phyloP scores from a whole-genome alignment of 2,113 vertebrate species.

The Agapornis roseicollis region DNA sequence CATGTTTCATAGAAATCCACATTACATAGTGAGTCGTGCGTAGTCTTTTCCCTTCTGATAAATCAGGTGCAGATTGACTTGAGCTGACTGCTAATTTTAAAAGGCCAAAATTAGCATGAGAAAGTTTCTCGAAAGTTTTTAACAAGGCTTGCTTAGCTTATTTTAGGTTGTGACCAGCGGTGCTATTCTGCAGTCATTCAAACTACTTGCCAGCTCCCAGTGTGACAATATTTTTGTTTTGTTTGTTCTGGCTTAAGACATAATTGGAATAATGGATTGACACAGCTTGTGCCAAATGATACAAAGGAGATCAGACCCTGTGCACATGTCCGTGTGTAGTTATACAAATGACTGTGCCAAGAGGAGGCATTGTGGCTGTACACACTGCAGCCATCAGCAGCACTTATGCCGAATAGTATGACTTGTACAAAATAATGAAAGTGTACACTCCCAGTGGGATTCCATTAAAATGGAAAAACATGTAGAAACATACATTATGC shows the following conservation, averaged over 20 bases:
- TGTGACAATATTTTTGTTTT: conserved; percentile 10
- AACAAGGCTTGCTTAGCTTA: not conserved
- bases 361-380: not conserved
- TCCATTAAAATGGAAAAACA: not conserved
- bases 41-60: not conserved
- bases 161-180: not conserved
- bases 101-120: not conserved
- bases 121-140: not conserved
- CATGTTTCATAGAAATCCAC: not conserved
- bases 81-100: not conserved
- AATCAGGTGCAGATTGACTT: not conserved
- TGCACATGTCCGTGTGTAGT: not conserved
- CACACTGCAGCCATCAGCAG: not conserved
- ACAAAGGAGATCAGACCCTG: not conserved
- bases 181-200: not conserved
- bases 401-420: not conserved
- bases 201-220: not conserved
- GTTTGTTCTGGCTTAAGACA: not conserved
- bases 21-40: not conserved
- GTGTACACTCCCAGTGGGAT: not conserved
- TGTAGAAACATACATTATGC: not conserved
- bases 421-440: not conserved
- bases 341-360: not conserved
- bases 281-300: not conserved
- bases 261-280: not conserved